These are phyloP conservation scores for Tenthredo amoena DNA, from an alignment of 2,888 invertebrate genomes.

Conservation along the genomic window DNA sequence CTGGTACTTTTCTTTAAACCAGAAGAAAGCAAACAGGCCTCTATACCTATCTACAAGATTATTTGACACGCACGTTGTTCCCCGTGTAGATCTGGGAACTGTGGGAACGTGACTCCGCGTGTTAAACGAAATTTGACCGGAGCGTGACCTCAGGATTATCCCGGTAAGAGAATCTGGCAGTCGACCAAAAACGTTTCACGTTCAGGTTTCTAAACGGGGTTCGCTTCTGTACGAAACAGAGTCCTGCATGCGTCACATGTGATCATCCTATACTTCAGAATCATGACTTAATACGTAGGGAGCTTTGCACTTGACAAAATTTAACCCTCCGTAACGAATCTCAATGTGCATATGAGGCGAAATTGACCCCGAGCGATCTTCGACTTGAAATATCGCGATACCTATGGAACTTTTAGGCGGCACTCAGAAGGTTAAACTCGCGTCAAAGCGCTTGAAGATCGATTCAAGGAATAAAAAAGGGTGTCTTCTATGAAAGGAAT, in stretches of 20 bases:
- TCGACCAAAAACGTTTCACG: slow-evolving; percentile 40
- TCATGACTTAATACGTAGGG: not conserved
- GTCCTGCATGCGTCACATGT: not conserved
- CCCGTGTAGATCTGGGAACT: slow-evolving; percentile 16
- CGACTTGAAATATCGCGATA: too few relatives aligned
- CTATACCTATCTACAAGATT: slow-evolving; percentile 7
- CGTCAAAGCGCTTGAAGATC: not conserved
- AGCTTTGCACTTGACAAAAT: not conserved
- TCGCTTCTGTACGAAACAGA: not conserved
- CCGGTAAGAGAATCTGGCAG: slow-evolving; percentile 43
- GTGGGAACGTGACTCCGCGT: slow-evolving; percentile 46
- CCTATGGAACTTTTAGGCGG: too few relatives aligned
- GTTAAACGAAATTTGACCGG: slow-evolving; percentile 49
- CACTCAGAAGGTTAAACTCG: not conserved
- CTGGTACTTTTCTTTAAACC: not conserved
- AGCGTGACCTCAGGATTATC: slow-evolving; percentile 39
- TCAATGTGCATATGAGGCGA: too few relatives aligned
- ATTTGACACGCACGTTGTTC: slow-evolving; percentile 32
- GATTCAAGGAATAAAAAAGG: not conserved
- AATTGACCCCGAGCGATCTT: too few relatives aligned
- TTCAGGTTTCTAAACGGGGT: slow-evolving; percentile 23
- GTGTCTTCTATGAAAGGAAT: not conserved
- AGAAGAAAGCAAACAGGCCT: slow-evolving; percentile 7
- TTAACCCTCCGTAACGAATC: not conserved
- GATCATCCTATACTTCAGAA: not conserved